Base-by-base conservation (phyloP, 2,113 vertebrate species). In the Parus major region DNA sequence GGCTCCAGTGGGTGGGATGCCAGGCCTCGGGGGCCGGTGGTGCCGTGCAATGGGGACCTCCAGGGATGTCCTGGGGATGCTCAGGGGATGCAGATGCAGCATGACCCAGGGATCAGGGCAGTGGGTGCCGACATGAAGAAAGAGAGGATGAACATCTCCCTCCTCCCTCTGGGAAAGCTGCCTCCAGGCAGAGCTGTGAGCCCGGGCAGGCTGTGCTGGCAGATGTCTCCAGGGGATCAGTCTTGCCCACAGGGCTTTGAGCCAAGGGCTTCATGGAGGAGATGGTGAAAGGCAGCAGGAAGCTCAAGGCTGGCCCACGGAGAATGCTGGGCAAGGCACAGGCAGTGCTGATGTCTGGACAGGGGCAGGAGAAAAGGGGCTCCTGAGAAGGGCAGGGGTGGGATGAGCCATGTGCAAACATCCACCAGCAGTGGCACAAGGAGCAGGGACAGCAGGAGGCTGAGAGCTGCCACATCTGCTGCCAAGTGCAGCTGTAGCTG, bases 11-110 rank as follows among this genome's bases (percentile, higher is more conserved):
- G 21, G 87, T 55, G 65, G 56, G 47, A 70, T 6, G 35, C 0
- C 1, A 35, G 39, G 29, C 82, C 42, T 3, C 0, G 2, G 69
- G 35, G 35, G 55, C 70, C 20, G 24, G 47, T 0, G 0, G 27
- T 33, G 36, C 15, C 1, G 4, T 3, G 17, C 15, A 1, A 19
- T 5, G 33, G 76, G 80, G 57, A 71, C 4, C 73, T 66, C 46
- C 60, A 7, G 50, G 12, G n/a, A 6, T 13, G 29, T 42, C 63
- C 64, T 39, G 69, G 55, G 44, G 35, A 17, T 49, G 61, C 71
- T 44, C 0, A 0, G 27, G 71, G 50, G 36, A 55, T 47, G 77
- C 46, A 52, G 63, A 68, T 17, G 53, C 0, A 1, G 12, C n/a
- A 7, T 0, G 6, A n/a, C 6, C 12, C 27, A 12, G 50, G 41